Evolutionary conservation across 2,797 vertebrate species (phyloP), one percentile per base, ranked within the genome.

Genomic region (Paedocypris micromegethes): DNA sequence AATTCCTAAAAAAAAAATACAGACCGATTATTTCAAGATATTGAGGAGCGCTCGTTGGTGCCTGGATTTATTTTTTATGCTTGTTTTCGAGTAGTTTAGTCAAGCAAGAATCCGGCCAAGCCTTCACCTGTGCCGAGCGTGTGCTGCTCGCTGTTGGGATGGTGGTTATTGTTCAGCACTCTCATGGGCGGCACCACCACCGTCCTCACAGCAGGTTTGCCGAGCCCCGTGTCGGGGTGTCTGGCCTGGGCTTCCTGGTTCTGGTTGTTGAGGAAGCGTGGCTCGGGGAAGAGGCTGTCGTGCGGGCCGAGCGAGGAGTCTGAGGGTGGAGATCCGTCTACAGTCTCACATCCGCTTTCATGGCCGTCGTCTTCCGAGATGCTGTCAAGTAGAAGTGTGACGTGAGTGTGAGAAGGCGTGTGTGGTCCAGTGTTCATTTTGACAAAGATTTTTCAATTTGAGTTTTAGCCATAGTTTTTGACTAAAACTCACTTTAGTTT

Each of bases 301-400:
- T 68, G 77, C 0, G 86, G 92, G 59, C 88, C 90, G 0, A 8
- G 74, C 0, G 91, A 93, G 74, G 94, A 94, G 76, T 94, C 91
- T 0, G 94, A 96, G 2, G 89, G 75, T 7, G 94, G 94, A 6
- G 94, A 98, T 69, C 94, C 92, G 65, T 93, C 94, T 69, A 98
- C 93, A 0, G 94, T 95, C 76, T 98, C 94, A 66, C 95, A 95
- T 9, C 94, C 93, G 39, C 96, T 98, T 80, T 95, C 96, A 2
- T 93, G 94, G 45, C 95, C 92, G 0, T 98, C 96, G 48, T 98
- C 96, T 78, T 90, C 89, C 0, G 96, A 98, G 89, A 98, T 94
- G 75, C 96, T 98, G 83, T 0, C 67, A 1, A 23, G 23, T 23
- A 23, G 23, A 23, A 23, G 23, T 23, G 23, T 23, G 23, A 23